Base-by-base conservation (phyloP, 2,113 vertebrate genomes). In the Pantherophis guttatus region DNA sequence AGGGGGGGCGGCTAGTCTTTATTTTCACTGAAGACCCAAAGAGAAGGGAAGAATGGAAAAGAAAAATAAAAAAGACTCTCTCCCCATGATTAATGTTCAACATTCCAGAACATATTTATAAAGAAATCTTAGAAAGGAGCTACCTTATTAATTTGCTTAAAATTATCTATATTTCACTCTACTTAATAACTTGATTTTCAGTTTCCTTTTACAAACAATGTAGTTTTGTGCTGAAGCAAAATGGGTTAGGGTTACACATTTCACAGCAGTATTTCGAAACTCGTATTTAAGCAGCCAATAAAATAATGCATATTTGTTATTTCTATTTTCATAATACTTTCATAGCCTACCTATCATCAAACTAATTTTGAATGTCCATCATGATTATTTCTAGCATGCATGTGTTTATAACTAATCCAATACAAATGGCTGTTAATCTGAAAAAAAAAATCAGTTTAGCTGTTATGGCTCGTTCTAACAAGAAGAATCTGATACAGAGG, bases 401-500 rank as follows among this genome's bases (percentile, higher is more conserved):
- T 93, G 95, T 95, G n/a, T 92, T 94, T 90, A 94, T 94, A 94
- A 94, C 91, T 93, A 95, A 91, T 91, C 86, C 59, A 19, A 88
- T 24, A 48, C 95, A 95, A 55, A 95, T 95, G 91, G 89, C 94
- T 86, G 48, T 93, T 29, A 86, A 57, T 59, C 52, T 93, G 92
- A 75, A 96, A 95, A 95, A 94, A 3, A 95, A 95, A 94, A 3
- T 48, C 94, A 94, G 91, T 93, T 96, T 95, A 92, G 81, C 39
- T 96, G 96, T 95, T 95, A 96, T 89, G 48, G 94, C 94, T 95
- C 94, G 88, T 89, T 94, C 94, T 92, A 58, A 81, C 65, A 90
- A 81, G 90, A 92, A 52, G 87, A 95, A 93, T 91, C 62, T 87
- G 86, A 75, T 85, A 70, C 52, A 0, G 0, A 92, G 96, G 95